Evolutionary conservation across 2,888 invertebrate species (phyloP).

Genomic region (Polymixis lichenea): DNA sequence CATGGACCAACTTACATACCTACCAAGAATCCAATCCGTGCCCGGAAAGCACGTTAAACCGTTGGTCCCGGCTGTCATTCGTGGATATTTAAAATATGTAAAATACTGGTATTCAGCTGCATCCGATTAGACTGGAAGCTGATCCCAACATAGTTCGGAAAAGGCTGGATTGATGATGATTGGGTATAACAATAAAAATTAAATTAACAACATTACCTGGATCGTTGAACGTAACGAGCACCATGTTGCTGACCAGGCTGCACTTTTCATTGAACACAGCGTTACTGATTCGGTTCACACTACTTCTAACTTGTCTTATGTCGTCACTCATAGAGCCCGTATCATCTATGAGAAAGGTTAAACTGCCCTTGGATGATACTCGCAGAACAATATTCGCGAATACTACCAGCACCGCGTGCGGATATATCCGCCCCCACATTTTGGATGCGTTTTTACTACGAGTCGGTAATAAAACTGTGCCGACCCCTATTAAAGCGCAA

Average conservation of each 20-base stretch:
- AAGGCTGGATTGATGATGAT: too few species aligned
- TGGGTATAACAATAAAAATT: too few species aligned
- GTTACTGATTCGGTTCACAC: conserved; percentile 64
- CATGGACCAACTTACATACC: too few species aligned
- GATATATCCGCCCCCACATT: conserved; percentile 45
- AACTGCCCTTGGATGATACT: conserved; percentile 62
- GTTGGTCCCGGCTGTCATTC: too few species aligned
- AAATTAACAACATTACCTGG: conserved; percentile 62
- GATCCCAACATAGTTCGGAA: too few species aligned
- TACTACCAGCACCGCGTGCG: conserved; percentile 33
- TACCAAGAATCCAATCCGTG: too few species aligned
- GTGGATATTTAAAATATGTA: too few species aligned
- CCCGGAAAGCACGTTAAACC: too few species aligned
- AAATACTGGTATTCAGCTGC: too few species aligned
- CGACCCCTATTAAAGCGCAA: background rate
- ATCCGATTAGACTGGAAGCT: too few species aligned
- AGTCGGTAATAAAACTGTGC: background rate
- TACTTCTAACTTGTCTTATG: conserved; percentile 63
- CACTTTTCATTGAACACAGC: conserved; percentile 63
- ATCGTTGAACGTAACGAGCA: conserved; percentile 74
- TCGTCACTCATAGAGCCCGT: conserved; percentile 68
- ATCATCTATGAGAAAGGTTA: conserved; percentile 72
- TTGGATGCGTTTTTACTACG: background rate
- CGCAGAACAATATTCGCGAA: conserved; percentile 38
- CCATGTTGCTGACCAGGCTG: conserved; percentile 68